phyloP scores from a whole-genome alignment of 2,797 vertebrate genomes.

The Dendrocincla tyrannina region DNA sequence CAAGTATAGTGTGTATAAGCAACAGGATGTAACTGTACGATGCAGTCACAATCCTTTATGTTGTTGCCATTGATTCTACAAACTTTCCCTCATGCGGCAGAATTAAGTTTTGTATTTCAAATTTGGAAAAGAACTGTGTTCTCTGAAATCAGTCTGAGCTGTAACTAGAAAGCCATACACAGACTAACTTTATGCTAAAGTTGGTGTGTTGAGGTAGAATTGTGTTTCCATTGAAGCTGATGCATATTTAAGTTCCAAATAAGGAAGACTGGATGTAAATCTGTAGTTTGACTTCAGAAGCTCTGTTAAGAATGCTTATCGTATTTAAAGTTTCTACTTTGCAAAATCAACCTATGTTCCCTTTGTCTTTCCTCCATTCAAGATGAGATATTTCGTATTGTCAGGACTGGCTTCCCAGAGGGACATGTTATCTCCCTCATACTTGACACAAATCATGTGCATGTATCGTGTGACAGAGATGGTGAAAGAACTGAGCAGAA shows the following conservation, averaged over 20 bases:
- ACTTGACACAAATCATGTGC: fast-evolving
- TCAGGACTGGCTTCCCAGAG: not conserved
- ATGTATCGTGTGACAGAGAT: too few species aligned
- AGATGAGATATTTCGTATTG: not conserved
- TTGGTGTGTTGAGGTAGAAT: not conserved
- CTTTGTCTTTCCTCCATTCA: not conserved
- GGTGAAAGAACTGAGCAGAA: not conserved
- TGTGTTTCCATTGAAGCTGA: not conserved
- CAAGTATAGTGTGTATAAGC: not conserved
- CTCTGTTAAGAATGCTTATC: too few species aligned
- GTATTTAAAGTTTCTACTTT: not conserved
- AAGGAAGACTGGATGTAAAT: not conserved
- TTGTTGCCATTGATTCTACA: not conserved
- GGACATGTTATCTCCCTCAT: fast-evolving
- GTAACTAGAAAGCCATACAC: not conserved
- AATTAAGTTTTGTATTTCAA: not conserved
- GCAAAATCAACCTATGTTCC: not conserved
- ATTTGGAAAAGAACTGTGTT: not conserved
- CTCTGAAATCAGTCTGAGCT: not conserved
- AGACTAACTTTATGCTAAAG: not conserved
- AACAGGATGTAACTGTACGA: not conserved
- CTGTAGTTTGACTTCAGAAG: not conserved
- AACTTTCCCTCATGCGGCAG: not conserved
- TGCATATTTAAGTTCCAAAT: not conserved
- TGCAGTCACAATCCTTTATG: not conserved